phyloP scores from a whole-genome alignment of 2,113 vertebrate species.

The Pterocles gutturalis region DNA sequence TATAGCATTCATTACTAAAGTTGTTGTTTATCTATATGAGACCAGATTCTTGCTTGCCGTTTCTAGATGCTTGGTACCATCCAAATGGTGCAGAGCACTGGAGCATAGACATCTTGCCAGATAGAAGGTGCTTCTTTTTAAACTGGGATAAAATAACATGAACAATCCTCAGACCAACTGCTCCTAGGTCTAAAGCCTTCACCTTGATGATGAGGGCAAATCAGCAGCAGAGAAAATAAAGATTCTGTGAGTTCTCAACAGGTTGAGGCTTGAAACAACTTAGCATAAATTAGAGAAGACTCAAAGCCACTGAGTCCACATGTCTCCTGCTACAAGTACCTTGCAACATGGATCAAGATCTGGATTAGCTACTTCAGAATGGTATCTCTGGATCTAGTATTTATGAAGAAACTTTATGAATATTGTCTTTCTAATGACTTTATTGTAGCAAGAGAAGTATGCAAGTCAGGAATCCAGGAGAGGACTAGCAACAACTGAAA shows the following conservation, averaged over 20 bases:
- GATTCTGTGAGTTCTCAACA: background rate
- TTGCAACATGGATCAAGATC: background rate
- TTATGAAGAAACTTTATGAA: background rate
- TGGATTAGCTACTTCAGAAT: background rate
- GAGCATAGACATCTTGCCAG: background rate
- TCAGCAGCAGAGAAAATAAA: background rate
- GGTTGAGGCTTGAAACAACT: background rate
- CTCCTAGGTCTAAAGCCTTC: background rate
- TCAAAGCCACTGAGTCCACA: background rate
- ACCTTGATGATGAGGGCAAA: background rate
- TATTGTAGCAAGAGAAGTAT: background rate
- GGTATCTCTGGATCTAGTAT: background rate
- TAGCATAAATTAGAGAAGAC: background rate
- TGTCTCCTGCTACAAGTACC: background rate
- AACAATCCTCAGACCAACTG: background rate
- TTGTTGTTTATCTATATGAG: background rate
- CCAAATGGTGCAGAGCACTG: background rate
- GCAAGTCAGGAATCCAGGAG: background rate
- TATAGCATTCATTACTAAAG: background rate
- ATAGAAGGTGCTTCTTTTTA: background rate
- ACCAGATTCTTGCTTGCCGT: background rate
- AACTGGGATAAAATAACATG: rapidly evolving
- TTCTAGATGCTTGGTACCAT: background rate
- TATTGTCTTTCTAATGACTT: background rate
- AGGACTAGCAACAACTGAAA: background rate